Conservation (phyloP, 2,113 vertebrate species). For the Protobothrops mucrosquamatus region DNA sequence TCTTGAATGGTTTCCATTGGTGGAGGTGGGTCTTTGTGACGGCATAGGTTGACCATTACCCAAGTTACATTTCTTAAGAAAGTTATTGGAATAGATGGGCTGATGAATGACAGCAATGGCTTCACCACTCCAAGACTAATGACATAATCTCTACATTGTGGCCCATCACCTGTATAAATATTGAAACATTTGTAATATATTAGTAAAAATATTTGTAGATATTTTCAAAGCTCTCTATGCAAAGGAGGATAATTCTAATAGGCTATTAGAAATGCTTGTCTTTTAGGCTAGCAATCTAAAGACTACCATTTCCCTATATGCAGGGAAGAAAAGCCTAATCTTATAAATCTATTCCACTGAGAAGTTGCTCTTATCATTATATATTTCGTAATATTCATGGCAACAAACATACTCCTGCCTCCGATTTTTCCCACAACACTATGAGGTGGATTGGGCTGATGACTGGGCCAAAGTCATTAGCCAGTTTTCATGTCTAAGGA, state of each 20-base stretch:
- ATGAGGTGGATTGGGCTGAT: not conserved
- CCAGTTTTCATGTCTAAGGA: not conserved
- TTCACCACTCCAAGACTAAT: conserved; percentile 97
- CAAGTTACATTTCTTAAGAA: conserved; percentile 99
- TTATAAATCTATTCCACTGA: not conserved
- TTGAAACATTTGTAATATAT: not conserved
- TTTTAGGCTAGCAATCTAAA: not conserved
- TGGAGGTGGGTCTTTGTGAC: conserved; percentile 97
- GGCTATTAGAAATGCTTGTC: not conserved
- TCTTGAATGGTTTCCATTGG: conserved; percentile 99
- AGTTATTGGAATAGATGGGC: conserved; percentile 98
- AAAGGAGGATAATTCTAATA: not conserved
- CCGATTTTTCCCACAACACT: not conserved
- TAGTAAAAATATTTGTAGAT: not conserved
- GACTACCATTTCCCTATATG: not conserved
- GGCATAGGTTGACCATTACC: conserved; percentile 99
- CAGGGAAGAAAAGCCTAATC: not conserved
- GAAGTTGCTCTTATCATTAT: not conserved
- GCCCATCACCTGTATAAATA: conserved; percentile 86
- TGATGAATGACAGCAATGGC: conserved; percentile 97
- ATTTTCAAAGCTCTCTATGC: not conserved
- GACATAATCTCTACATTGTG: conserved; percentile 97
- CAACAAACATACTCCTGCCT: not conserved
- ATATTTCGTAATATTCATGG: not conserved
- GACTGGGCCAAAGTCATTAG: not conserved